These are phyloP conservation scores for Cepphus grylle DNA, from an alignment of 2,113 vertebrate genomes.

Conservation along the genomic window DNA sequence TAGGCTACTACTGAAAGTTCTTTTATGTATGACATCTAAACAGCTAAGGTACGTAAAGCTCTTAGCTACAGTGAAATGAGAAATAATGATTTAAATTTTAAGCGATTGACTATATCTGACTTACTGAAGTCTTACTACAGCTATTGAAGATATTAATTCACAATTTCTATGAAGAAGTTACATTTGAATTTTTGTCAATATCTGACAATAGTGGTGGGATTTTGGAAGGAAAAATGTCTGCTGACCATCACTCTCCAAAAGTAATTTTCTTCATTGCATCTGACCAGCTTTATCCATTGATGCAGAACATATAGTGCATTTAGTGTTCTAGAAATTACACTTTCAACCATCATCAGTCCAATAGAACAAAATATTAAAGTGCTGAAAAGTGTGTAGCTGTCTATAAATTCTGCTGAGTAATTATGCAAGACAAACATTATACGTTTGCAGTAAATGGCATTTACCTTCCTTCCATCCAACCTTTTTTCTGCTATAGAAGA, in stretches of 20 bases:
- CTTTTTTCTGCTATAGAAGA: background rate
- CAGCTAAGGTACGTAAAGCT: background rate
- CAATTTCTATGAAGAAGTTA: conserved; percentile 8
- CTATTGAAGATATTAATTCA: conserved; percentile 13
- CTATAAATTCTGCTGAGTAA: conserved; percentile 43
- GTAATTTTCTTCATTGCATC: background rate
- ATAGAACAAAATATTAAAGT: background rate
- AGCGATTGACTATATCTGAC: background rate
- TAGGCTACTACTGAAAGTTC: background rate
- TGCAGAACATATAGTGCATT: background rate
- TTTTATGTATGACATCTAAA: background rate
- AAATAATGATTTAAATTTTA: background rate
- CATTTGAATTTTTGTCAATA: background rate
- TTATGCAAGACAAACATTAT: conserved; percentile 46
- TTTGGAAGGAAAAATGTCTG: background rate
- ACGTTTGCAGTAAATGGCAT: conserved; percentile 33
- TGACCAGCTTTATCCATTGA: background rate
- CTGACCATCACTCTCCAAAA: background rate
- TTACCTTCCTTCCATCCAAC: conserved; percentile 25
- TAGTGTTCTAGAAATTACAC: background rate
- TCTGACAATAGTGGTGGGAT: background rate
- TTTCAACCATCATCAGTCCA: background rate
- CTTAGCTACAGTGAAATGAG: background rate
- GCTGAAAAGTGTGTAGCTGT: background rate
- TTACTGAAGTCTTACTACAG: background rate